Conservation (phyloP, 2,888 invertebrate species). For the Cancer borealis region DNA sequence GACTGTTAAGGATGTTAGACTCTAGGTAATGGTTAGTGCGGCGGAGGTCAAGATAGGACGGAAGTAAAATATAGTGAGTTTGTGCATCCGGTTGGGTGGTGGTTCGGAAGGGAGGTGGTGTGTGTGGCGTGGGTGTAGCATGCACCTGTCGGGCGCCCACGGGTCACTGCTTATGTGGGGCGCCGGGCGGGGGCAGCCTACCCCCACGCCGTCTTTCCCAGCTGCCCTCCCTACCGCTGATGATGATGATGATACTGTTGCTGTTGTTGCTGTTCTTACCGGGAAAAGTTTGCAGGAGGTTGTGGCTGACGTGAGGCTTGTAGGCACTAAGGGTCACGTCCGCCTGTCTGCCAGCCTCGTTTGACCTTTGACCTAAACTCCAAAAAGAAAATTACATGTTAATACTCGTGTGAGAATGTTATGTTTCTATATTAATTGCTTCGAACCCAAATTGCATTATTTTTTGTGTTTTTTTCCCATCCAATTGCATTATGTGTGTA, state of each 20-base stretch:
- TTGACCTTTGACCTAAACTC: neutral
- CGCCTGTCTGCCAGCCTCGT: neutral
- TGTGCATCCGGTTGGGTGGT: neutral
- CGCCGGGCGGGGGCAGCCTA: constrained; percentile 74
- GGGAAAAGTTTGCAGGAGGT: neutral
- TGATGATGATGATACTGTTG: neutral
- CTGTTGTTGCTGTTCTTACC: neutral
- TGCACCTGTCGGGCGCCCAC: constrained; percentile 74
- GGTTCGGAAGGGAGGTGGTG: constrained; percentile 39
- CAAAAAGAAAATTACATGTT: neutral
- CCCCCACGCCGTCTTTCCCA: constrained; percentile 70
- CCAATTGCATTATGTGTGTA: neutral
- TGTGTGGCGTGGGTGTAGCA: constrained; percentile 73
- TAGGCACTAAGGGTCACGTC: neutral
- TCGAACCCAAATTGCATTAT: neutral
- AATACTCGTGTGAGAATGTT: neutral
- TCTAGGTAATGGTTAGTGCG: neutral
- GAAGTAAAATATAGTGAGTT: neutral
- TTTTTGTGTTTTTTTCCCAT: neutral
- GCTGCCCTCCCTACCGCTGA: neutral
- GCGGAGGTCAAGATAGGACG: neutral
- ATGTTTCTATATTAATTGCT: constrained; percentile 11
- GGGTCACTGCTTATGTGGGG: constrained; percentile 73
- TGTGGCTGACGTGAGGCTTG: neutral
- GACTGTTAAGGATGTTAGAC: neutral